A percentile compares a stretch with the other conserved stretches of the same genome.
phyloP scores from a whole-genome alignment of 2,113 vertebrate species.

The Calcarius ornatus region DNA sequence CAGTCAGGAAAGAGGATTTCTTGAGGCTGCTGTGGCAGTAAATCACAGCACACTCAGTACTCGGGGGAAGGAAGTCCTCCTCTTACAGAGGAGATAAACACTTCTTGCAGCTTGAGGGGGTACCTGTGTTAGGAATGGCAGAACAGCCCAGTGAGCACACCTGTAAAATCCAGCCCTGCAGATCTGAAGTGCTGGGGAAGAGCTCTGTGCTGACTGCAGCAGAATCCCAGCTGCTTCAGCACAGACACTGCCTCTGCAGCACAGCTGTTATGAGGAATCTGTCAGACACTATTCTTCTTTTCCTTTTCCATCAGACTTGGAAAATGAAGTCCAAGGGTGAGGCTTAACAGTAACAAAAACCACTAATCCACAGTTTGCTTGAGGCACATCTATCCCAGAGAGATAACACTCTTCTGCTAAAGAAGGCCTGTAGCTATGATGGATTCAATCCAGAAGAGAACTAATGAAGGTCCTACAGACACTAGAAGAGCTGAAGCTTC shows the following conservation, averaged over 20 bases:
- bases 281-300: background rate
- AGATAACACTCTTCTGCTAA: background rate
- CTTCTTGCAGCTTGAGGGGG: background rate
- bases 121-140: fast-evolving
- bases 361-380: background rate
- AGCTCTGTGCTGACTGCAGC: background rate
- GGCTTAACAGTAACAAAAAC: background rate
- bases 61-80: background rate
- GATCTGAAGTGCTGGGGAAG: background rate
- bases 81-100: background rate
- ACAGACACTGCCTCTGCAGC: background rate
- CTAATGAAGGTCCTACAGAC: background rate
- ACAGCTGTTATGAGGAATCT: background rate
- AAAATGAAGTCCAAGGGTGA: background rate
- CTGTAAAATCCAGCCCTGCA: background rate
- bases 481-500: background rate
- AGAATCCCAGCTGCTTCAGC: background rate
- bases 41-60: background rate
- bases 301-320: background rate
- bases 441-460: background rate
- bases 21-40: background rate
- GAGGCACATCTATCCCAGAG: background rate
- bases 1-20: background rate
- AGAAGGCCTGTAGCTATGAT: background rate
- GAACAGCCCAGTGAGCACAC: fast-evolving